These are phyloP conservation scores for Champsocephalus gunnari DNA, from an alignment of 2,797 vertebrate species.

Conservation along the genomic window DNA sequence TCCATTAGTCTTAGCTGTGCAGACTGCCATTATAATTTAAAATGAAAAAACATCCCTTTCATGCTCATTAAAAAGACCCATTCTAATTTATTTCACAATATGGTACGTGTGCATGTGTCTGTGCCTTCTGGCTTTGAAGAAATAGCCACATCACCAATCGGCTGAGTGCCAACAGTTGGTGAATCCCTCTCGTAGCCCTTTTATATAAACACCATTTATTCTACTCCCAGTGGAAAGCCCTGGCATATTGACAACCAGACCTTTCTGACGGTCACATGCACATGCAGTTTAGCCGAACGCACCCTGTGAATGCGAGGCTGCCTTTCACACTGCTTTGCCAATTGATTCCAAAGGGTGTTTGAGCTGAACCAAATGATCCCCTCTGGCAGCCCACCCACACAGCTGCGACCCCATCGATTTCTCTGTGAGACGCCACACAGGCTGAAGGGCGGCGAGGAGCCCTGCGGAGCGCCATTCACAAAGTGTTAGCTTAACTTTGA, in stretches of 20 bases:
- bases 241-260: slow-evolving; percentile 29
- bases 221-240: not conserved
- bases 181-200: not conserved
- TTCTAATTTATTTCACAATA: slow-evolving; percentile 10
- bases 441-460: slow-evolving; percentile 78
- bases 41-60: slow-evolving; percentile 19
- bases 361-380: slow-evolving; percentile 72
- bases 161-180: not conserved
- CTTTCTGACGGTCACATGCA: slow-evolving; percentile 6
- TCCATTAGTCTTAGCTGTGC: slow-evolving; percentile 7
- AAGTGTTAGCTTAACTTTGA: slow-evolving; percentile 53
- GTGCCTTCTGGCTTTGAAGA: slow-evolving; percentile 18
- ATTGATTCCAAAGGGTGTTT: slow-evolving; percentile 74
- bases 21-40: slow-evolving; percentile 9
- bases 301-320: slow-evolving; percentile 28
- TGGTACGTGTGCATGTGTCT: not conserved
- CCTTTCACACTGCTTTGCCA: slow-evolving; percentile 40
- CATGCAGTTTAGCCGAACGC: not conserved
- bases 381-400: slow-evolving; percentile 69
- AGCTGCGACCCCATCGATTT: slow-evolving; percentile 81
- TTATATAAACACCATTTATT: slow-evolving; percentile 3
- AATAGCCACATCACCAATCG: not conserved
- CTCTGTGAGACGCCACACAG: slow-evolving; percentile 64
- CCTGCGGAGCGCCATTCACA: slow-evolving; percentile 77
- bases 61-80: not conserved